These are phyloP conservation scores for Actinemys pallida DNA, from an alignment of 2,113 vertebrate genomes.

Conservation along the genomic window DNA sequence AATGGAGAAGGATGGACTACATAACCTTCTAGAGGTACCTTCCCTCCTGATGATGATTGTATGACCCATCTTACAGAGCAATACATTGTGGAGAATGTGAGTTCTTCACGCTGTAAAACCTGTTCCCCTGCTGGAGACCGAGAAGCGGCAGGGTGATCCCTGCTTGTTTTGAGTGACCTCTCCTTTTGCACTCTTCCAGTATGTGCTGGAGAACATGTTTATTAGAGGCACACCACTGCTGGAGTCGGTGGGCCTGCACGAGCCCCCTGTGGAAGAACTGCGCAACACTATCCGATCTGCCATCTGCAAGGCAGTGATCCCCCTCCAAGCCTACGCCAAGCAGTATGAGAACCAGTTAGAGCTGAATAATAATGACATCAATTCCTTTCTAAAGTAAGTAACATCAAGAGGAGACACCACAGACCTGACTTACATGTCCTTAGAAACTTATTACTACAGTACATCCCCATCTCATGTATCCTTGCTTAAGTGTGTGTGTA, in stretches of 20 bases:
- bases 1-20: not conserved
- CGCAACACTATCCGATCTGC: slow-evolving; percentile 76
- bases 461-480: not conserved
- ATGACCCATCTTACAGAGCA: not conserved
- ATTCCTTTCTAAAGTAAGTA: slow-evolving; percentile 77
- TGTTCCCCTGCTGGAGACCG: not conserved
- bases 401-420: not conserved
- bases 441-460: not conserved
- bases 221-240: slow-evolving; percentile 79
- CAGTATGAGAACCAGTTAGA: slow-evolving; percentile 86
- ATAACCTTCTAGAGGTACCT: not conserved
- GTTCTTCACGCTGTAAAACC: not conserved
- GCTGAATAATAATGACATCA: slow-evolving; percentile 85
- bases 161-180: slow-evolving; percentile 12
- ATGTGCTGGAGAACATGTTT: slow-evolving; percentile 88
- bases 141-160: not conserved
- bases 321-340: slow-evolving; percentile 87
- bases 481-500: not conserved
- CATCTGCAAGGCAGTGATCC: slow-evolving; percentile 83
- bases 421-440: not conserved
- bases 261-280: slow-evolving; percentile 84
- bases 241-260: slow-evolving; percentile 85
- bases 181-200: slow-evolving; percentile 72
- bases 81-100: not conserved
- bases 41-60: not conserved